Evolutionary conservation across 2,888 invertebrate genomes (phyloP).

Genomic region (Tryphoninae sp.): DNA sequence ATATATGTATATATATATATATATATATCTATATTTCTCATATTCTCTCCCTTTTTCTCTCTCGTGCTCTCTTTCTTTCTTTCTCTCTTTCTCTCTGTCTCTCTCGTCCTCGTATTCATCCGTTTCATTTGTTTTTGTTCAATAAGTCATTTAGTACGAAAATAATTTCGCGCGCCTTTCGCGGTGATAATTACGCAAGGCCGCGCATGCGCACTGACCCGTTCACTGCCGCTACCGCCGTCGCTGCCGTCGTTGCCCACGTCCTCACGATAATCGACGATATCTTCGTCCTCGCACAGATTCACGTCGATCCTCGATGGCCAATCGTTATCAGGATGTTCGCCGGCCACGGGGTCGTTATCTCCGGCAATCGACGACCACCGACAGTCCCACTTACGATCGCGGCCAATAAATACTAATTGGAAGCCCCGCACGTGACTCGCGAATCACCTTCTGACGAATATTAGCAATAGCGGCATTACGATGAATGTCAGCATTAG

Average conservation of each 20-base stretch:
- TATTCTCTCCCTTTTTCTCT: conserved; percentile 55
- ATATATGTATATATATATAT: conserved; percentile 42
- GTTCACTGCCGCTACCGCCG: conserved; percentile 39
- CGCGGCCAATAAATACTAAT: conserved; percentile 74
- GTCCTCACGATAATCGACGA: not conserved
- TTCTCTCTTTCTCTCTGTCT: conserved; percentile 61
- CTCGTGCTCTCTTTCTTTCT: conserved; percentile 54
- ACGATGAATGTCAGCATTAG: conserved; percentile 71
- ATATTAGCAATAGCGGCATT: conserved; percentile 71
- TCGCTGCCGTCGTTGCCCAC: conserved; percentile 40
- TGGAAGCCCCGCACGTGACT: conserved; percentile 76
- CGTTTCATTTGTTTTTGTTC: conserved; percentile 16
- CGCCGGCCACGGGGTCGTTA: conserved; percentile 1
- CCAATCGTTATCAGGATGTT: not conserved
- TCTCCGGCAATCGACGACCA: conserved; percentile 25
- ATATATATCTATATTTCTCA: conserved; percentile 42
- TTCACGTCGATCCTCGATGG: not conserved
- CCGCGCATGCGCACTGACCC: conserved; percentile 42
- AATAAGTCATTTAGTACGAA: conserved; percentile 77
- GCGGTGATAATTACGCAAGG: conserved; percentile 56
- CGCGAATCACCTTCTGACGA: conserved; percentile 76
- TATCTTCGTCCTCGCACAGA: not conserved
- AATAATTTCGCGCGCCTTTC: conserved; percentile 75
- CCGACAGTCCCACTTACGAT: conserved; percentile 54
- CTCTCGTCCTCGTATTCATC: conserved; percentile 42